phyloP scores from a whole-genome alignment of 2,888 invertebrate genomes.

The Chrysotoxum bicinctum region DNA sequence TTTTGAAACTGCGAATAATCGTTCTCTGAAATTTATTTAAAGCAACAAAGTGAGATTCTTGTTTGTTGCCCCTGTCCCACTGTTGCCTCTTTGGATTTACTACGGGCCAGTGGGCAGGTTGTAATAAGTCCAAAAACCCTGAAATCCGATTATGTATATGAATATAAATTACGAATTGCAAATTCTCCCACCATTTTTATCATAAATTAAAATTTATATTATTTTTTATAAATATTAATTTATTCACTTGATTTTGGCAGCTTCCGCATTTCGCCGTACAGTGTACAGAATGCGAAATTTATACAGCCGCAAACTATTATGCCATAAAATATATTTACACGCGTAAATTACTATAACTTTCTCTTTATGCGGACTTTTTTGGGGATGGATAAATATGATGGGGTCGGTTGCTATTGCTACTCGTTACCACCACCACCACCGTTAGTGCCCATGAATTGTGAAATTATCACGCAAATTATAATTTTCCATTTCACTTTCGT shows the following conservation, averaged over 20 bases:
- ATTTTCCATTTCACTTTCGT: slow-evolving; percentile 57
- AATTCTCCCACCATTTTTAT: not conserved
- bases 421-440: not conserved
- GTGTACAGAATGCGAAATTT: not conserved
- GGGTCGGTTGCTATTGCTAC: not conserved
- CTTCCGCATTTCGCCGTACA: not conserved
- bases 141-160: slow-evolving; percentile 28
- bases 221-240: slow-evolving; percentile 26
- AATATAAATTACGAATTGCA: slow-evolving; percentile 16
- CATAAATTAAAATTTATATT: slow-evolving; percentile 49
- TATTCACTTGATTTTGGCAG: slow-evolving; percentile 33
- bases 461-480: slow-evolving; percentile 62
- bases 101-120: slow-evolving; percentile 38
- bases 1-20: too few species aligned
- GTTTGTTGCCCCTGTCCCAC: not conserved
- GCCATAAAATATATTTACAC: slow-evolving; percentile 26
- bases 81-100: not conserved
- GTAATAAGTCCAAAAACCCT: slow-evolving; percentile 4
- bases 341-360: slow-evolving; percentile 56
- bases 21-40: too few species aligned
- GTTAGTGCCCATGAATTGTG: slow-evolving; percentile 40
- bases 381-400: not conserved
- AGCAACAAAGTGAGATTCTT: too few species aligned
- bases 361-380: slow-evolving; percentile 22
- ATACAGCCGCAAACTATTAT: slow-evolving; percentile 9